Evolutionary conservation across 2,797 vertebrate species (phyloP), one percentile per base, ranked within the genome.

Genomic region (Cephalopachus bancanus): DNA sequence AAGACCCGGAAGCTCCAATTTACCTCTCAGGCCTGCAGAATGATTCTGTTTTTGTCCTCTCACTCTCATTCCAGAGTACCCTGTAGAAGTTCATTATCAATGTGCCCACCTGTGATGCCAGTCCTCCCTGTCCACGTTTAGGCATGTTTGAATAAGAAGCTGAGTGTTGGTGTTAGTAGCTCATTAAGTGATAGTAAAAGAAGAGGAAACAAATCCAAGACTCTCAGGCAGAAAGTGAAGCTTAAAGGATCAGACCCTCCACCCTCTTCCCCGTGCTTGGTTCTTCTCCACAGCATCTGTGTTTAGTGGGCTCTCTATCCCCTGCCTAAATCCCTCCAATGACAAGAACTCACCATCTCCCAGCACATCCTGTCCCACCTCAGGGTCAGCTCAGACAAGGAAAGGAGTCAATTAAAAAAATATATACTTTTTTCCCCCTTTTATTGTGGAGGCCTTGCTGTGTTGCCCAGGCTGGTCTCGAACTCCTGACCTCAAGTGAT

Each of bases 121-220:
- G 53, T 49, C 51, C 51, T 37, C 51, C 37, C 15, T 8, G 6
- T 26, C 93, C 88, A 94, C 94, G 85, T 33, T 55, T 16, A 20
- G 62, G 71, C 8, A 8, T 79, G 85, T 72, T 74, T 64, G 83
- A 79, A 14, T 60, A 90, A 53, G 86, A 87, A 49, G 28, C 79
- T 67, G 80, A 74, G 84, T 86, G 94, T 83, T 44, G 60, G 69
- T 2, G 10, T 97, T 81, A 75, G 71, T 83, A 88, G 89, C 87
- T 95, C 90, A 30, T 94, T 75, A 89, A 87, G 30, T 30, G 30
- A 20, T 10, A 91, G 22, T 10, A 80, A 76, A 78, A 20, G 37
- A 64, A 17, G 26, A 44, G 19, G 69, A 33, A 53, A 44, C 33
- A 64, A 75, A 72, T 12, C 67, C 53, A 37, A 80, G 53, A 49